Base-by-base conservation (phyloP, 2,888 invertebrate genomes). In the Tethea ocularis region DNA sequence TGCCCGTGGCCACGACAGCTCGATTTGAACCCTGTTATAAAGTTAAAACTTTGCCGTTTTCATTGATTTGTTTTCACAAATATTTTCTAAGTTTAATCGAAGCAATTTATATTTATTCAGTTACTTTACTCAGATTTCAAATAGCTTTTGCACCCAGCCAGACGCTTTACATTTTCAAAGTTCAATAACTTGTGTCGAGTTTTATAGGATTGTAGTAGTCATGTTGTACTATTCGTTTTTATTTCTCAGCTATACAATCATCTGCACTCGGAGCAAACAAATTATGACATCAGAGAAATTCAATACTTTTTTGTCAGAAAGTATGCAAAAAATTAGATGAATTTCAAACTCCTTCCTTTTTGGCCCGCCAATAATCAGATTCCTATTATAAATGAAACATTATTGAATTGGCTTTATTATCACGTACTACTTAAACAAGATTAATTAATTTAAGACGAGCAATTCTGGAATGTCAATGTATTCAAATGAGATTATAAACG, bases 1-100 rank as follows among this genome's bases (percentile, higher is more conserved):
- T 77, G 71, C 72, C 78, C 72, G 75, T 81, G 75, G 71, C 74
- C 69, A 72, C 71, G 74, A 74, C 69, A 69, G 70, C 68, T 78
- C 75, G 63, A 75, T 77, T 78, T 74, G 61, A 74, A 77, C 71
- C 72, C 68, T 53, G 71, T 79, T 71, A 73, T 71, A 56, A 67
- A 67, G 61, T 68, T 33, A 33, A 33, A 13, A 33, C 46, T 33
- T 52, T 29, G 41, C 57, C 61, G 38, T 61, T 57, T 56, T 51
- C 59, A 61, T 52, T 61, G 36, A 63, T 63, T 66, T 61, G 59
- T 56, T 58, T 60, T 60, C 22, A 38, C 5, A 51, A 56, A 58
- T 13, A 33, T 11, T 33, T 33, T 33, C 2, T 6, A 33, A 33
- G 11, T 33, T 33, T 11, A 2, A 33, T 2, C 11, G 33, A 13